A percentile compares a stretch with the other conserved stretches of the same genome.
These are phyloP conservation scores for Orthosia gothica DNA, from an alignment of 2,888 invertebrate genomes.

Conservation along the genomic window DNA sequence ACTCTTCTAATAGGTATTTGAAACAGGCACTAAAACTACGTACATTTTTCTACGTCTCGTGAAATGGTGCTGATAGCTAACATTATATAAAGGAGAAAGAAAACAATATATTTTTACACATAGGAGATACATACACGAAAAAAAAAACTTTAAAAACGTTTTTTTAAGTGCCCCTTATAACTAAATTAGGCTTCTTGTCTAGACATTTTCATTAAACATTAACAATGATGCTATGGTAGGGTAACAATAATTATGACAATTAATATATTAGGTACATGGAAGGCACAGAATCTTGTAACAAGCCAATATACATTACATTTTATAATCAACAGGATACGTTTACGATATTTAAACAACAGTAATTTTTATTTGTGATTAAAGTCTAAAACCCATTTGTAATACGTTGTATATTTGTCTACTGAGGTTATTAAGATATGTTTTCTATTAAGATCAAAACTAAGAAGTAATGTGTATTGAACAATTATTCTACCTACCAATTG, in stretches of 20 bases:
- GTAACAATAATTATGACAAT: not conserved
- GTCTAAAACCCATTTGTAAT: not conserved
- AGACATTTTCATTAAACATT: constrained; percentile 1
- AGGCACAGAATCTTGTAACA: constrained; percentile 44
- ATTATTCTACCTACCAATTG: no score
- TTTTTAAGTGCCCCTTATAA: no score
- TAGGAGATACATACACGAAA: no score
- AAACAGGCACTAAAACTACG: constrained; percentile 35
- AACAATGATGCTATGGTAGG: constrained; percentile 9
- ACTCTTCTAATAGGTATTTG: constrained; percentile 29
- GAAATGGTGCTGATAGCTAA: constrained; percentile 51
- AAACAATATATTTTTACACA: no score
- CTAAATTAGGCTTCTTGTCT: constrained; percentile 6
- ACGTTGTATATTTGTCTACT: no score
- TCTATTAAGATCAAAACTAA: not conserved
- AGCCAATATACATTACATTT: not conserved
- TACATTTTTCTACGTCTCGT: constrained; percentile 17
- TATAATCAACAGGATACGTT: constrained; percentile 19
- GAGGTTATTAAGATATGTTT: no score
- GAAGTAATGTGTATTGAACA: not conserved
- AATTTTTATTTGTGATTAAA: not conserved
- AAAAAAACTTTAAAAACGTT: no score
- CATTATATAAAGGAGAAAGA: no score
- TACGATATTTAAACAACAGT: constrained; percentile 17
- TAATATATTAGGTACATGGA: constrained; percentile 12